Evolutionary conservation across 2,888 invertebrate species (phyloP), one percentile per base, ranked within the genome.

Genomic region (Keiferia lycopersicella): DNA sequence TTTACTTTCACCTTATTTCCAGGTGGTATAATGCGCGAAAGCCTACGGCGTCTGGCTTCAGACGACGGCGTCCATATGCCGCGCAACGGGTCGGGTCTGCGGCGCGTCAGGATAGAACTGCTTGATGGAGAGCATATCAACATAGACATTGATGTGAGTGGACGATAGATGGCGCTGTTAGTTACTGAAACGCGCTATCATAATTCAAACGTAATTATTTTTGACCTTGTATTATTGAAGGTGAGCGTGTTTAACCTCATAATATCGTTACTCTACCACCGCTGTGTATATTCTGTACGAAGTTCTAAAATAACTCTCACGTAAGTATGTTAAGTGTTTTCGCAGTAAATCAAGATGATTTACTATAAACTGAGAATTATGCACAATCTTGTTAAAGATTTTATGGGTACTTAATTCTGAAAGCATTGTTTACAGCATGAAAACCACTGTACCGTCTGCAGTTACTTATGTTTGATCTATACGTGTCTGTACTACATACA

Each of bases 61-160:
- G 89, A 89, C 20, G 91, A 89, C 22, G 61, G 57, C 38, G 16
- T 51, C 62, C 80, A 73, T 64, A 73, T 74, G 71, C 76, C 75
- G 65, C 73, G 79, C 59, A 74, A 71, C 76, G 79, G 78, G 60
- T 80, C 78, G 65, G 78, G 69, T 72, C 83, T 71, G 68, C 79
- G 75, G 92, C 94, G 95, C 60, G 96, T 96, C 51, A 93, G 95
- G 73, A 93, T 98, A 62, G 95, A 95, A 69, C 93, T 98, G 73
- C 92, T 98, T 64, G 97, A 98, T 88, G 97, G 97, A 64, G 95
- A 95, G 61, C 93, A 95, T 65, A 92, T 96, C 82, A 96, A 96
- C 74, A 92, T 97, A 59, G 94, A 95, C 69, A 93, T 98, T 67
- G 97, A 97, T 78, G 90, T 89, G 22, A 75, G 84, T 72, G 11